Conservation (phyloP, 2,797 vertebrate genomes). For the Amazona ochrocephala region DNA sequence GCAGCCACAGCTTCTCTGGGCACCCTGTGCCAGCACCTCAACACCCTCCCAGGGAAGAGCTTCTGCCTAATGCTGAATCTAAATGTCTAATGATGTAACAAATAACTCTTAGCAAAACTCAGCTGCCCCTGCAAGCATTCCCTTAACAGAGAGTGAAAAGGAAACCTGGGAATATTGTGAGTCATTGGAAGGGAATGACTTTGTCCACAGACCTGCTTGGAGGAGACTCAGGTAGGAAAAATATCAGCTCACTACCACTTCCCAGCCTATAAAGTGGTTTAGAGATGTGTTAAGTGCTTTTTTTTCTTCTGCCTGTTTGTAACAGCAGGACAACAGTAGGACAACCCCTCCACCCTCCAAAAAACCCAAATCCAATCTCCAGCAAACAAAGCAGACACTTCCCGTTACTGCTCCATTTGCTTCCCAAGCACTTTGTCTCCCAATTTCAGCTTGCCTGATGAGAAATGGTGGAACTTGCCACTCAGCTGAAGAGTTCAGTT, state of each 20-base stretch:
- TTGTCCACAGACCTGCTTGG: not conserved
- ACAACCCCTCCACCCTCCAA: not conserved
- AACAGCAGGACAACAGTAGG: not conserved
- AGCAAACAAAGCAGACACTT: not conserved
- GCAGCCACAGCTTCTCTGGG: too few relatives aligned
- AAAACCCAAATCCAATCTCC: not conserved
- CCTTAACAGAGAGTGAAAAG: not conserved
- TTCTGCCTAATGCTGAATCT: not conserved
- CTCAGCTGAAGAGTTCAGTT: not conserved
- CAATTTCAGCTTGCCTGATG: not conserved
- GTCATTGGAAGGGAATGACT: not conserved
- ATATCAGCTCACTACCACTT: not conserved
- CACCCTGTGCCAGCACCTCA: not conserved
- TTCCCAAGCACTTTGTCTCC: not conserved
- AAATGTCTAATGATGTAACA: not conserved
- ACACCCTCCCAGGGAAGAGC: not conserved
- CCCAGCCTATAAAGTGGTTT: not conserved
- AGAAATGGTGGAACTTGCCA: not conserved
- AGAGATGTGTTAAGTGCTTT: not conserved
- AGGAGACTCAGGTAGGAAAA: not conserved
- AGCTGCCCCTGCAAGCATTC: not conserved
- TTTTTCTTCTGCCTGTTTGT: not conserved
- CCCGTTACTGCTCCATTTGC: not conserved
- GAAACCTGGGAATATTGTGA: not conserved
- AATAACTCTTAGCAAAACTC: not conserved